Conservation (phyloP, 2,797 vertebrate species). For the Coendou prehensilis region DNA sequence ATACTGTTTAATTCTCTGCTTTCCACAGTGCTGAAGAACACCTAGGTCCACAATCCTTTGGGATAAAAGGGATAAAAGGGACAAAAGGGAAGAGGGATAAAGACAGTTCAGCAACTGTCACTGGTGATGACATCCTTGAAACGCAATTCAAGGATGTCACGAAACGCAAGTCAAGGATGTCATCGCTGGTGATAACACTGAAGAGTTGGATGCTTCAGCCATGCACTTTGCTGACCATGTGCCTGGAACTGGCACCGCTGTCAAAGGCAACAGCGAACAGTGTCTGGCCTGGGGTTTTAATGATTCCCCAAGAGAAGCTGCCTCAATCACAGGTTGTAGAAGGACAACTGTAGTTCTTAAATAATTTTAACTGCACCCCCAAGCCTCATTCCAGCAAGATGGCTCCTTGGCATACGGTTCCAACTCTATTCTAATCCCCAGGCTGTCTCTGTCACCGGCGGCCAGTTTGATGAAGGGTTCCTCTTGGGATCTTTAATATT, state of each 20-base stretch:
- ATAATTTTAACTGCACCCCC: conserved; percentile 44
- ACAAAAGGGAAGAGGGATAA: not conserved
- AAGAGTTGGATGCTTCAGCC: conserved; percentile 56
- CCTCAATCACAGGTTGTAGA: conserved; percentile 49
- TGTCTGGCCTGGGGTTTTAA: conserved; percentile 32
- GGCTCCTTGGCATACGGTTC: conserved; percentile 13
- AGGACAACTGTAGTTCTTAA: conserved; percentile 24
- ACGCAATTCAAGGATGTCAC: conserved; percentile 13
- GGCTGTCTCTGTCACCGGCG: conserved; percentile 10
- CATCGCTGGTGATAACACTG: conserved; percentile 49
- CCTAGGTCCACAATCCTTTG: not conserved
- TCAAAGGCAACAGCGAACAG: conserved; percentile 59
- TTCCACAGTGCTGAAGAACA: conserved; percentile 53
- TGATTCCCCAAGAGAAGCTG: conserved; percentile 61
- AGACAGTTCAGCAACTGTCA: not conserved
- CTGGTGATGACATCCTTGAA: not conserved
- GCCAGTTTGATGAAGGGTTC: not conserved
- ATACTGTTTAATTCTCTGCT: not conserved
- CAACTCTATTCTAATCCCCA: conserved; percentile 17
- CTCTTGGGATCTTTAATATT: conserved; percentile 23
- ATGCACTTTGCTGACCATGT: conserved; percentile 40
- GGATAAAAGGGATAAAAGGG: not conserved
- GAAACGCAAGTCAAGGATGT: not conserved
- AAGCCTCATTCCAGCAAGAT: conserved; percentile 51
- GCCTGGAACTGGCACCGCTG: conserved; percentile 22